Evolutionary conservation across 2,797 vertebrate species (phyloP), one percentile per base, ranked within the genome.

Genomic region (Echeneis naucrates): DNA sequence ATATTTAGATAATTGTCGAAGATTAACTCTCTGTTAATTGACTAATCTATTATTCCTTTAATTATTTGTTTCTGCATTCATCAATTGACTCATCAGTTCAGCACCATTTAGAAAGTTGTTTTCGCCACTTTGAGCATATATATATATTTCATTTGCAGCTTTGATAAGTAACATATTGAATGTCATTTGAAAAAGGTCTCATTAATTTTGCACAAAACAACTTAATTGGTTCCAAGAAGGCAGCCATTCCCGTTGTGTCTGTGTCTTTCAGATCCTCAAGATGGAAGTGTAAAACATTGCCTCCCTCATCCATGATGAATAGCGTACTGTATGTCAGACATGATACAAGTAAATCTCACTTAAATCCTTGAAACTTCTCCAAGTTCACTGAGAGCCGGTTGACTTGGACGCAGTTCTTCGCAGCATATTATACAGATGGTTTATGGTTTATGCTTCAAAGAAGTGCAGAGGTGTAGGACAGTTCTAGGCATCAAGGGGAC

Each of bases 401-500:
- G 86, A 81, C 74, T 82, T 48, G 78, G 89, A 90, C 75, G 42
- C 72, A 47, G 79, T 84, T 82, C 84, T 74, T 82, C 72, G 56
- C 69, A 64, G 51, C 72, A 23, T 81, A 88, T 87, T 80, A 77
- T 82, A 83, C 89, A 84, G 88, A 91, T 88, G 88, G 78, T 88
- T 89, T 92, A 90, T 90, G 83, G 84, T 80, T 82, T 78, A 33
- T 85, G 82, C 84, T 87, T 85, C 75, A 78, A 59, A 85, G 82
- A 70, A 77, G 85, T 75, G 84, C 84, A 80, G 77, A 80, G 81
- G 84, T 88, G 86, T 75, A 81, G 88, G 88, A 87, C 81, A 64
- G 81, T 59, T 33, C 30, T 58, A 21, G 64, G 77, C 40, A 33
- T 89, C 81, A 5, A 38, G 87, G 89, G 90, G 70, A 66, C 75